Conservation (phyloP, 2,113 vertebrate genomes). For the Chaetura pelagica region DNA sequence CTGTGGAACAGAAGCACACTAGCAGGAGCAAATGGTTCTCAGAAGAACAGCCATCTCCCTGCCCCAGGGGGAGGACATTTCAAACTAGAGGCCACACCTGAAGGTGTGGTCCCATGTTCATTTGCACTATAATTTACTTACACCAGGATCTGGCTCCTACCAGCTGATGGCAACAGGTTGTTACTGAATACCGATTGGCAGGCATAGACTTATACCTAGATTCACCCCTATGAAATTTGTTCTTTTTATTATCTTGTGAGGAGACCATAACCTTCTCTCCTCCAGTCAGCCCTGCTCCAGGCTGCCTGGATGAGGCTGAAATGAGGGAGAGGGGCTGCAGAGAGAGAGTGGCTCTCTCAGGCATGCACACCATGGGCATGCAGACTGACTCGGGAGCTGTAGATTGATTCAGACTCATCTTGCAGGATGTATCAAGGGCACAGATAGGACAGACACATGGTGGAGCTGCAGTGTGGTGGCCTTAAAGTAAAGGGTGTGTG, state of each 20-base stretch:
- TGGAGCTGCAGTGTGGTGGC: background rate
- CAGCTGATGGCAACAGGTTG: background rate
- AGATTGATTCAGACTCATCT: rapidly evolving
- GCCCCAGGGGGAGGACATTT: background rate
- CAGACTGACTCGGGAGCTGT: background rate
- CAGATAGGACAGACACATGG: background rate
- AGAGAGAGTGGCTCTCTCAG: background rate
- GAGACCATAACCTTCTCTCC: background rate
- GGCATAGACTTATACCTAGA: background rate
- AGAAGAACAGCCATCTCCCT: background rate
- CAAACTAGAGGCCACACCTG: background rate
- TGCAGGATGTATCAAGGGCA: background rate
- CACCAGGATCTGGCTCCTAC: background rate
- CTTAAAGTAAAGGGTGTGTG: background rate
- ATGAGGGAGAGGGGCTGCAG: background rate
- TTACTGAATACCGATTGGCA: background rate
- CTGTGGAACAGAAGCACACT: slow-evolving; percentile 32
- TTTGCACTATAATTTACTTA: background rate
- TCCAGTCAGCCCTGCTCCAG: background rate
- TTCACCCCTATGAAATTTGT: background rate
- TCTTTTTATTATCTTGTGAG: background rate
- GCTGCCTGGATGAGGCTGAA: background rate
- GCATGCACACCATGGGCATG: background rate
- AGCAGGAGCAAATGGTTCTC: background rate
- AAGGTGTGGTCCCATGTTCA: background rate